Evolutionary conservation across 2,797 vertebrate species (phyloP).

Genomic region (Staurois parvus): DNA sequence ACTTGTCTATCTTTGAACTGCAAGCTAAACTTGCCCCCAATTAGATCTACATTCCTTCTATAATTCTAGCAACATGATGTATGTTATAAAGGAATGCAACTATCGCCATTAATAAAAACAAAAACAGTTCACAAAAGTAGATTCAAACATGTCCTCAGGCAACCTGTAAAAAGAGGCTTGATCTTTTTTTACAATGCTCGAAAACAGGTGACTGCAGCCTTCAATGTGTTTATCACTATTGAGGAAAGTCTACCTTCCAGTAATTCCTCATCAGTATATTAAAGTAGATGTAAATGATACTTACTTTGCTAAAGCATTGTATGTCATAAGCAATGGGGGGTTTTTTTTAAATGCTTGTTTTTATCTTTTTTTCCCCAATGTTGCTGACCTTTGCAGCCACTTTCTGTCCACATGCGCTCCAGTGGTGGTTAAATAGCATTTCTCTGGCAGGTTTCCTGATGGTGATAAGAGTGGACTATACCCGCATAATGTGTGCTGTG

Average conservation of each 20-base stretch:
- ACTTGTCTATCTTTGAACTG: slow-evolving; percentile 51
- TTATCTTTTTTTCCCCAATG: no score
- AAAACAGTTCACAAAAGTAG: slow-evolving; percentile 52
- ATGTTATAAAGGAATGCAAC: slow-evolving; percentile 53
- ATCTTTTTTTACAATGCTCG: slow-evolving; percentile 14
- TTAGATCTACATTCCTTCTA: slow-evolving; percentile 51
- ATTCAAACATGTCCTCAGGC: slow-evolving; percentile 43
- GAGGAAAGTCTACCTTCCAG: neutral
- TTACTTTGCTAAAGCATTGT: no score
- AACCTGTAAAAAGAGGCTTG: slow-evolving; percentile 38
- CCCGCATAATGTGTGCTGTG: no score
- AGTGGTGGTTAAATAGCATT: no score
- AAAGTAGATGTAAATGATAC: no score
- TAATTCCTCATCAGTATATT: neutral
- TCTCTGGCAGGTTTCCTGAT: no score
- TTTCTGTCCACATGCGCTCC: no score
- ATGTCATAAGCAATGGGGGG: no score
- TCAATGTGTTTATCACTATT: slow-evolving; percentile 10
- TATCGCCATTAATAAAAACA: slow-evolving; percentile 53
- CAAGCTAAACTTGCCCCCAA: slow-evolving; percentile 41
- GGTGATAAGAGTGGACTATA: no score
- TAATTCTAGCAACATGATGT: slow-evolving; percentile 56
- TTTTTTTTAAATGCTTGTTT: no score
- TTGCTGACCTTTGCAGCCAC: no score
- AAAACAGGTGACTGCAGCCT: slow-evolving; percentile 25